Evolutionary conservation across 1,140 invertebrate species (phyloP), one percentile per base, ranked within the genome.

Genomic region (Dermatophagoides farinae): DNA sequence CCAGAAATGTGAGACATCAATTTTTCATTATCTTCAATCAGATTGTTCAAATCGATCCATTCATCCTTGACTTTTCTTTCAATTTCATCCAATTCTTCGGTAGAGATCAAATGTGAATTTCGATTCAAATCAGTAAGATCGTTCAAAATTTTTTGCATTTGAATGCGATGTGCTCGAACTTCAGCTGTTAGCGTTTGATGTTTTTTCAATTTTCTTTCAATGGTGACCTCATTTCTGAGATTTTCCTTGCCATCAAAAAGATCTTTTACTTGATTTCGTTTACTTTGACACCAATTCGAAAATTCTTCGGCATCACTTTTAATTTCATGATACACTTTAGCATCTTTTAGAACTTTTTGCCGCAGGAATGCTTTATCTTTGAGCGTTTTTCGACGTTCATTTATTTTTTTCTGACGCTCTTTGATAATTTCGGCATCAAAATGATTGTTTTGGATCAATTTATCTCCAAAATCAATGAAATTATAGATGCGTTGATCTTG

Each of bases 111-210:
- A 70, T 85, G 85, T 43, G 79, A 77, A 31, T 60, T 65, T 50
- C 23, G 0, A 10, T 65, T 67, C 50, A 70, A 46, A 18, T 65
- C 64, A 39, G 64, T 63, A 66, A 70, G 69, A 65, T 77, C 78
- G 67, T 86, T 88, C 64, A 88, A 89, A 6, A 92, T 83, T 47
- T 80, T 80, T 43, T 85, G 72, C 12, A 95, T 72, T 69, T 88
- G 85, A 16, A 86, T 86, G 71, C 90, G 86, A 70, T 93, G 93
- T 0, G 88, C 85, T 43, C 86, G 77, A 8, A 98, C 71, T 70
- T 98, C 95, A 20, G 91, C 77, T 69, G 97, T 90, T 70, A 97
- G 97, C 0, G 92, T 93, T 71, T 97, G 90, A 69, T 98, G 93
- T 69, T 96, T 96, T 71, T 97, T 88, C 2, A 97, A 73, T 71